phyloP scores from a whole-genome alignment of 2,113 vertebrate species.

The Myrmecophaga tridactyla region DNA sequence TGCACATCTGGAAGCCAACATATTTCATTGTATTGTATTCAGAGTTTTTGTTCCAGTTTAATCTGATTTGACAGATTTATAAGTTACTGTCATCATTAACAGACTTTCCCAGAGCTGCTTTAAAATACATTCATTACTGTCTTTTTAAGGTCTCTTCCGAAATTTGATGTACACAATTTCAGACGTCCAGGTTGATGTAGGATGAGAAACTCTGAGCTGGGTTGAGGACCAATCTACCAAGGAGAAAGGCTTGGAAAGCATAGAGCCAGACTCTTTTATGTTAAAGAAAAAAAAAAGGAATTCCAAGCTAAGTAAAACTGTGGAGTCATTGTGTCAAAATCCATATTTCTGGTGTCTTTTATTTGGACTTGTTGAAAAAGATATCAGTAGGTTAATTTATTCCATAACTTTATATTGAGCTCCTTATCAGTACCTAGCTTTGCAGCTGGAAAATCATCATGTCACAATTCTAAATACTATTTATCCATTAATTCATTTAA shows the following conservation, averaged over 20 bases:
- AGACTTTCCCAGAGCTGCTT: background rate
- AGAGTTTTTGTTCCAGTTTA: background rate
- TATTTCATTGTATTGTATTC: constrained; percentile 9
- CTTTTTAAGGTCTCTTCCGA: background rate
- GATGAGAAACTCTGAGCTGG: background rate
- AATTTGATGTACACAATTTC: background rate
- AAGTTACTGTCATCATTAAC: background rate
- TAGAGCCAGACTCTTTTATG: background rate
- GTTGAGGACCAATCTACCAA: background rate
- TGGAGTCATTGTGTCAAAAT: no score
- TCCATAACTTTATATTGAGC: no score
- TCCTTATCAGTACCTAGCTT: no score
- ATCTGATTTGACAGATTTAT: constrained; percentile 3
- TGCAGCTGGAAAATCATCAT: no score
- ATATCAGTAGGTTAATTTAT: no score
- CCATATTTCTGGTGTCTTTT: no score
- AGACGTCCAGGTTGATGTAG: background rate
- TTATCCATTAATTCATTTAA: no score
- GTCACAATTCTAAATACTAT: no score
- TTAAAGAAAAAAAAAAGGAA: no score
- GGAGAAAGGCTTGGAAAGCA: background rate
- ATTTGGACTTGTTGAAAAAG: no score
- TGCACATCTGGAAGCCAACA: background rate
- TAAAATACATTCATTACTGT: background rate
- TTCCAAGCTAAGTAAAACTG: no score